Evolutionary conservation across 2,113 vertebrate species (phyloP).

Genomic region (Porphyrio hochstetteri): DNA sequence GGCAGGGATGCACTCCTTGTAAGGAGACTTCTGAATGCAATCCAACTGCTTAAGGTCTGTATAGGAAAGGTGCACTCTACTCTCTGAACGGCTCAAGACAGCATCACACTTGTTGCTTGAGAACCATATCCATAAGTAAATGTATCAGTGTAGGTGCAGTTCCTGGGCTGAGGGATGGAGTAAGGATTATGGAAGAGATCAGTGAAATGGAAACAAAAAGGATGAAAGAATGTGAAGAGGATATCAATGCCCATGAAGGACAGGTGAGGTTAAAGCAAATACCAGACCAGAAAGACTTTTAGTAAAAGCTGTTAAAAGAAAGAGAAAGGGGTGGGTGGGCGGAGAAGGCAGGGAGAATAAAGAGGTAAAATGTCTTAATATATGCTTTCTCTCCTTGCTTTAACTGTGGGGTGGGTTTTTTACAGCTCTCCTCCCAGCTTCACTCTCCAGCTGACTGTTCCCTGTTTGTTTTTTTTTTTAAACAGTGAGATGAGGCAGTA

Average conservation of each 20-base stretch:
- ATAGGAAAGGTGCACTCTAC: neutral
- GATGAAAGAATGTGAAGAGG: neutral
- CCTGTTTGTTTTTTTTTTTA: neutral
- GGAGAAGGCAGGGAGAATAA: neutral
- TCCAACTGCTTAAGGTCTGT: neutral
- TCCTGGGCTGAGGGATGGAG: neutral
- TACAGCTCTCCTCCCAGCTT: neutral
- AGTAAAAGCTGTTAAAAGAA: neutral
- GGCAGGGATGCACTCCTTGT: neutral
- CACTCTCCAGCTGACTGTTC: neutral
- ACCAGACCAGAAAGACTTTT: neutral
- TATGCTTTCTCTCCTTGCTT: neutral
- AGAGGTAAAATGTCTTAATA: neutral
- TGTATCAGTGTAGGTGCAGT: neutral
- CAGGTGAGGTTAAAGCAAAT: neutral
- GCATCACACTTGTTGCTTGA: neutral
- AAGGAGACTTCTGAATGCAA: neutral
- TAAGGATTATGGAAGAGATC: neutral
- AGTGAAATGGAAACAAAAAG: neutral
- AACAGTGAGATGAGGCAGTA: neutral
- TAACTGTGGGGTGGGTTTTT: neutral
- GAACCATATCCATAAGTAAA: neutral
- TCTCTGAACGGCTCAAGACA: neutral
- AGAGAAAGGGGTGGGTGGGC: accelerated
- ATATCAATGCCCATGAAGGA: neutral